A percentile compares a stretch with the other conserved stretches of the same genome.
Evolutionary conservation across 2,113 vertebrate genomes (phyloP).

Genomic region (Balaeniceps rex): DNA sequence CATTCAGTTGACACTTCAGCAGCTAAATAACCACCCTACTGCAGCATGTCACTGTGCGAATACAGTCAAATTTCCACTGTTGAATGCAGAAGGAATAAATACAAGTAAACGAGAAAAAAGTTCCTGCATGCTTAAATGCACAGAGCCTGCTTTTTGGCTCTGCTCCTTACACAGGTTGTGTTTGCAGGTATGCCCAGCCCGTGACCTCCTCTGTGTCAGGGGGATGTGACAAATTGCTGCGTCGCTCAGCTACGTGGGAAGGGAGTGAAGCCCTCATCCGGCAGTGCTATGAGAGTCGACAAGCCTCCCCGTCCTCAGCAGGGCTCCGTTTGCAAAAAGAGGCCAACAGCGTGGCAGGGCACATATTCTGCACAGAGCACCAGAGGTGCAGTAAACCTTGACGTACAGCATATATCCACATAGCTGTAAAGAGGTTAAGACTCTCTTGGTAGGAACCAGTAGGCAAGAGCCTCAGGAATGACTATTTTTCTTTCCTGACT

Average conservation of each 20-base stretch:
- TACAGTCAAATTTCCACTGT: not conserved
- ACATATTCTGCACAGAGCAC: not conserved
- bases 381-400: not conserved
- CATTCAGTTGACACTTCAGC: not conserved
- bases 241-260: not conserved
- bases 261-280: rapidly evolving
- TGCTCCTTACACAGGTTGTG: not conserved
- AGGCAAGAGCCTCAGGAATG: conserved; percentile 16
- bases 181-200: not conserved
- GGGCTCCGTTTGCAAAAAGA: not conserved
- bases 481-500: conserved; percentile 46
- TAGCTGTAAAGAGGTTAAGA: conserved; percentile 17
- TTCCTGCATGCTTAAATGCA: not conserved
- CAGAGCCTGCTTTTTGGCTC: not conserved
- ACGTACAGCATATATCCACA: not conserved
- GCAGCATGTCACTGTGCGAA: not conserved
- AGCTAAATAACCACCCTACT: not conserved
- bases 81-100: not conserved
- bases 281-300: not conserved
- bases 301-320: not conserved
- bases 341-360: not conserved
- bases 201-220: not conserved
- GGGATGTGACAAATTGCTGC: not conserved
- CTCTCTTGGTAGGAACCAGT: conserved; percentile 38
- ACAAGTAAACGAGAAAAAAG: not conserved